These are phyloP conservation scores for Dioctria rufipes DNA, from an alignment of 2,888 invertebrate species.

Conservation along the genomic window DNA sequence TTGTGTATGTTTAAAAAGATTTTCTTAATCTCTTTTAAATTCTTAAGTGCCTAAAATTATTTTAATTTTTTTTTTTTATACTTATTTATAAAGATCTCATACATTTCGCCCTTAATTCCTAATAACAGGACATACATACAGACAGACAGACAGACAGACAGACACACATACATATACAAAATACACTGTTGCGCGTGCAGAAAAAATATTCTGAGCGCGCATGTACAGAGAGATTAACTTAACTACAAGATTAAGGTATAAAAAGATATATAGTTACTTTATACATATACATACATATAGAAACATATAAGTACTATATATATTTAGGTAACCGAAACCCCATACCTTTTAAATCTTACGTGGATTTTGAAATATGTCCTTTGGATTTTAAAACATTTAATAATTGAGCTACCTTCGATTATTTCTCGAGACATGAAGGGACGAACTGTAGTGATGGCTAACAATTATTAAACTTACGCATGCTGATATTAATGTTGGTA, in stretches of 20 bases:
- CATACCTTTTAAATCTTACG: constrained; percentile 4
- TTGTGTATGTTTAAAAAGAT: background rate
- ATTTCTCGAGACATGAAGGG: constrained; percentile 29
- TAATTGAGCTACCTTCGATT: constrained; percentile 48
- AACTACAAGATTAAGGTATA: constrained; percentile 10
- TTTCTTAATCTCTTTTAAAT: constrained; percentile 7
- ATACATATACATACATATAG: background rate
- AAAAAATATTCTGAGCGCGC: constrained; percentile 21
- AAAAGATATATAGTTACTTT: background rate
- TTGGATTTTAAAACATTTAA: background rate
- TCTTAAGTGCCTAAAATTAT: constrained; percentile 24
- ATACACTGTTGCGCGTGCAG: background rate
- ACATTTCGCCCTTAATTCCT: constrained; percentile 13
- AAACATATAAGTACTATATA: too few species aligned
- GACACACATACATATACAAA: constrained; percentile 28
- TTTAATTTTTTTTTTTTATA: too few species aligned
- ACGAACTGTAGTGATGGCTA: constrained; percentile 37
- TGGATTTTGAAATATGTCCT: constrained; percentile 6
- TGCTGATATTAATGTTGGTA: constrained; percentile 40
- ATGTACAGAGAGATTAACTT: constrained; percentile 16
- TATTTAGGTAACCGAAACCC: background rate
- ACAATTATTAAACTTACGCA: constrained; percentile 44
- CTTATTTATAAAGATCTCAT: constrained; percentile 17
- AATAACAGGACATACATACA: constrained; percentile 33
- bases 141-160: too few species aligned